A percentile compares a stretch with the other conserved stretches of the same genome.
Conservation (phyloP, 2,888 invertebrate genomes). For the Malachius bipustulatus region DNA sequence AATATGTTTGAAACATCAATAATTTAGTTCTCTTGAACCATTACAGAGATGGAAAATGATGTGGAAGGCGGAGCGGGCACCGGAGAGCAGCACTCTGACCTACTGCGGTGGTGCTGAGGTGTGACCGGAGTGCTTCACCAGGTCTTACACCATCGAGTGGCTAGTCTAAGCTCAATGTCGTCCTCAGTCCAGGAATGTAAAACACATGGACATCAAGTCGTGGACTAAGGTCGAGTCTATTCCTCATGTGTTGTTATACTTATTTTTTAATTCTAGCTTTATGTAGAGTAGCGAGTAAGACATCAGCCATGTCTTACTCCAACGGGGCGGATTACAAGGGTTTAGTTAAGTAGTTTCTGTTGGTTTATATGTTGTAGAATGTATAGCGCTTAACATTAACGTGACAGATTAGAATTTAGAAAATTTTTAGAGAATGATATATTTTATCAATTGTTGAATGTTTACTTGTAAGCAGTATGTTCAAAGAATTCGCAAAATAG, state of each 20-base stretch:
- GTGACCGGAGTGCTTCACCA: slow-evolving; percentile 36
- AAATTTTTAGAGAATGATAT: no score
- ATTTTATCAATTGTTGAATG: no score
- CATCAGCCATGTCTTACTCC: slow-evolving; percentile 22
- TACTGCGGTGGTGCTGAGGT: slow-evolving; percentile 42
- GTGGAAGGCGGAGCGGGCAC: slow-evolving; percentile 38
- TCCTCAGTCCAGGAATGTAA: slow-evolving; percentile 4
- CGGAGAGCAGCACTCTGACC: slow-evolving; percentile 35
- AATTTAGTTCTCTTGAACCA: slow-evolving; percentile 6
- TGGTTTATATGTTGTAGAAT: no score
- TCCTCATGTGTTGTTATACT: no score
- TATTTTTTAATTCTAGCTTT: no score
- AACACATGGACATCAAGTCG: background rate
- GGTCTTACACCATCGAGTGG: slow-evolving; percentile 36
- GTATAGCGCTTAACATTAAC: no score
- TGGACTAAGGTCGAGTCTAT: no score
- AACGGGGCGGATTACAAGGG: slow-evolving; percentile 15
- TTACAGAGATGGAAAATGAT: slow-evolving; percentile 40
- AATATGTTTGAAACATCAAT: no score
- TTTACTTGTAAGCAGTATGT: no score
- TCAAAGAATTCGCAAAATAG: no score
- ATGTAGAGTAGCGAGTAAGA: no score
- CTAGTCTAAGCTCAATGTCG: slow-evolving; percentile 28
- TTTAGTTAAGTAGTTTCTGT: slow-evolving; percentile 13
- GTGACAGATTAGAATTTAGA: no score